Evolutionary conservation across 2,113 vertebrate species (phyloP).

Genomic region (Odontophorus gujanensis): DNA sequence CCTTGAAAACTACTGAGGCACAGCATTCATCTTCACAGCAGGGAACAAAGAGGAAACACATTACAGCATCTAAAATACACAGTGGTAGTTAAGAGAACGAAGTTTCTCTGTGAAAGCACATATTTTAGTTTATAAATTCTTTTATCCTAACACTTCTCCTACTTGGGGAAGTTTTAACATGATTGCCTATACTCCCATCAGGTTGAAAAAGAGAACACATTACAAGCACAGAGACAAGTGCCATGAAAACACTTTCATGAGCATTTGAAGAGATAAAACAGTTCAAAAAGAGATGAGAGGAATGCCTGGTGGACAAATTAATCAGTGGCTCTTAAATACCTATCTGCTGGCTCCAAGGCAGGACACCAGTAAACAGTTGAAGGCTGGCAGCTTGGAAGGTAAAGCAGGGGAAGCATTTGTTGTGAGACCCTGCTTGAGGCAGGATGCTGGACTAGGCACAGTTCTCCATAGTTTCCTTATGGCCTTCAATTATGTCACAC

Average conservation of each 20-base stretch:
- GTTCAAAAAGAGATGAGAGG: slow-evolving; percentile 30
- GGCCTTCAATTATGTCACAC: background rate
- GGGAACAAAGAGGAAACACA: background rate
- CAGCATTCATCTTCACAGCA: background rate
- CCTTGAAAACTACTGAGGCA: slow-evolving; percentile 42
- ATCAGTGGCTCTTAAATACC: background rate
- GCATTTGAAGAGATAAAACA: background rate
- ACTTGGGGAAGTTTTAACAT: slow-evolving; percentile 12
- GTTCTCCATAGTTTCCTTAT: background rate
- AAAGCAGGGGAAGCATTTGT: background rate
- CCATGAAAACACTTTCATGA: background rate
- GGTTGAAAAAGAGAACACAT: background rate
- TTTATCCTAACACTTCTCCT: background rate
- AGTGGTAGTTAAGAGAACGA: background rate
- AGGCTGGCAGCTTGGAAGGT: background rate
- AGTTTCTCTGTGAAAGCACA: slow-evolving; percentile 10
- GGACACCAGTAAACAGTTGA: background rate
- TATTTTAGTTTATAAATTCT: background rate
- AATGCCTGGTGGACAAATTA: background rate
- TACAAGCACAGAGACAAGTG: background rate
- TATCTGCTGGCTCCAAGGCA: background rate
- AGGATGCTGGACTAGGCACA: background rate
- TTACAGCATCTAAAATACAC: background rate
- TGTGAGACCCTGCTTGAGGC: accelerated
- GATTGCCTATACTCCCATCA: background rate